phyloP scores from a whole-genome alignment of 2,113 vertebrate genomes.

The Vulpes vulpes region DNA sequence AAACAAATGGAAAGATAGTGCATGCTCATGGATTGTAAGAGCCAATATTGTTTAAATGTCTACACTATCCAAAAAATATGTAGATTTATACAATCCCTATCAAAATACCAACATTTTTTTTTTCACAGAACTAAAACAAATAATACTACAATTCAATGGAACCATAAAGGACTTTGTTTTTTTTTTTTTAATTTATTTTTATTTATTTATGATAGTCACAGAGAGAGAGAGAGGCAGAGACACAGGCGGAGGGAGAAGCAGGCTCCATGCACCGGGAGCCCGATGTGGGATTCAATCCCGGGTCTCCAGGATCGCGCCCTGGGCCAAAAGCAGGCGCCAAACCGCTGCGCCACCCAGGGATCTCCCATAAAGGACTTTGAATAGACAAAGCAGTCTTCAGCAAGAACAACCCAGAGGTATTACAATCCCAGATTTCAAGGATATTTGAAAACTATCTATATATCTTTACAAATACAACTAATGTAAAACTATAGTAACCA shows the following conservation, averaged over 20 bases:
- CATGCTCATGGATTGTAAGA: background rate
- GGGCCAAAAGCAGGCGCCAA: too few species aligned
- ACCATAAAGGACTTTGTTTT: background rate
- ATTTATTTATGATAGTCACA: too few species aligned
- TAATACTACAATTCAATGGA: background rate
- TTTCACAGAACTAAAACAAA: background rate
- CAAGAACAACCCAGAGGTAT: background rate
- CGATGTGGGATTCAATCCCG: too few species aligned
- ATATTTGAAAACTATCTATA: background rate
- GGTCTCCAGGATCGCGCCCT: too few species aligned
- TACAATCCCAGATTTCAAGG: background rate
- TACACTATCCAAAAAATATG: background rate
- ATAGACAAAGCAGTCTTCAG: background rate
- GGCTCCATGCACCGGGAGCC: too few species aligned
- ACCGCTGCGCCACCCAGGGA: too few species aligned
- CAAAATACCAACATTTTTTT: background rate
- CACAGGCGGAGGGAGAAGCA: too few species aligned
- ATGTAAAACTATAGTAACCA: background rate
- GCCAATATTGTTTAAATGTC: background rate
- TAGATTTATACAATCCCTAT: background rate
- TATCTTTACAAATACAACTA: too few species aligned
- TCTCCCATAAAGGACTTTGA: background rate
- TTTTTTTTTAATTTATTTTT: too few species aligned
- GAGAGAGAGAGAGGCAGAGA: too few species aligned
- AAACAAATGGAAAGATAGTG: background rate